Percentiles rank a stretch among this genome's conserved stretches.
These are phyloP conservation scores for Belonocnema kinseyi DNA, from an alignment of 1,140 invertebrate genomes.

Conservation along the genomic window DNA sequence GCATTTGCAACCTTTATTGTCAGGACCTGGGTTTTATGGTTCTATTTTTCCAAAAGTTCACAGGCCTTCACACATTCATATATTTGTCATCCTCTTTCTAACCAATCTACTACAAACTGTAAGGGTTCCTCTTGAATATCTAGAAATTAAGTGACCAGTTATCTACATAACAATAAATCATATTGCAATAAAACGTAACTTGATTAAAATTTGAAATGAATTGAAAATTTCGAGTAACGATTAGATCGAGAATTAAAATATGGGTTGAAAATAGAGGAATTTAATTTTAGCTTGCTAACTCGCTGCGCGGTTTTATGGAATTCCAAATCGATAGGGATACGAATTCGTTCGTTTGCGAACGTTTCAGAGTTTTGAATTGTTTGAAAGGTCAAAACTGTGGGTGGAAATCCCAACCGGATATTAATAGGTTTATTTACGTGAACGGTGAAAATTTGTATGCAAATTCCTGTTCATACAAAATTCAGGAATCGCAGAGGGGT, in stretches of 20 bases:
- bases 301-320: neutral
- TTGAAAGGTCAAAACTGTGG: conserved; percentile 46
- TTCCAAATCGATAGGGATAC: conserved; percentile 14
- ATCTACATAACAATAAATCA: too few species aligned
- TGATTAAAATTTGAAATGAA: neutral
- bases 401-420: conserved; percentile 37
- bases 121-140: too few species aligned
- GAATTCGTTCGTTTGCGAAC: conserved; percentile 6
- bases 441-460: conserved; percentile 54
- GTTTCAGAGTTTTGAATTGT: conserved; percentile 8
- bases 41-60: conserved; percentile 19
- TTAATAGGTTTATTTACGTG: conserved; percentile 58
- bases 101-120: too few species aligned
- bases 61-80: neutral
- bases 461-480: conserved; percentile 42
- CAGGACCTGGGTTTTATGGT: neutral
- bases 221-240: neutral
- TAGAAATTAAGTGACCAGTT: neutral
- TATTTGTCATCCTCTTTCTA: too few species aligned
- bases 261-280: conserved; percentile 1
- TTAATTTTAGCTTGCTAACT: neutral
- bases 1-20: conserved; percentile 20
- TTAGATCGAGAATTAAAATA: neutral
- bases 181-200: neutral
- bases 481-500: neutral